Evolutionary conservation across 2,888 invertebrate species (phyloP).

Genomic region (Pogonocherus hispidulus): DNA sequence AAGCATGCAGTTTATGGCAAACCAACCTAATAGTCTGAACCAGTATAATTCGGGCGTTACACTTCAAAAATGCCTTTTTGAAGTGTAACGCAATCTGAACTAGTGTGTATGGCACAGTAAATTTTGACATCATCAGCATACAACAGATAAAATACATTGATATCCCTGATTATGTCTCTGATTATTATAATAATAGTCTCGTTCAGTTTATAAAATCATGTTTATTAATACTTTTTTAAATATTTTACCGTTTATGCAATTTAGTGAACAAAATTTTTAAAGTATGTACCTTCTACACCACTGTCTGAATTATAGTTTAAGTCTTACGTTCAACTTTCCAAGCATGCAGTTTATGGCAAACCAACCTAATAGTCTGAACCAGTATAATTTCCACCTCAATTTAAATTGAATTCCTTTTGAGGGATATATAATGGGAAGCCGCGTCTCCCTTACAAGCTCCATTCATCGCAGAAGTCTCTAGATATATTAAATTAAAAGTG

Average conservation of each 20-base stretch:
- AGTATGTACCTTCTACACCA: background rate
- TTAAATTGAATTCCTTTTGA: constrained; percentile 9
- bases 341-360: background rate
- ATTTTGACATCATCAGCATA: no score
- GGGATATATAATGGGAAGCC: constrained; percentile 11
- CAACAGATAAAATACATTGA: no score
- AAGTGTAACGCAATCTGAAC: no score
- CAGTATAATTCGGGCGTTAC: no score
- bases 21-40: background rate
- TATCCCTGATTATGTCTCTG: no score
- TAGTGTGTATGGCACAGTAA: no score
- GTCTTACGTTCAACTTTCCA: background rate
- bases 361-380: background rate
- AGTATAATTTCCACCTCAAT: constrained; percentile 8
- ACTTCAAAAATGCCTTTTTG: no score
- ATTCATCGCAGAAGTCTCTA: background rate
- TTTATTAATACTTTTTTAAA: no score
- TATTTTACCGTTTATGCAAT: no score
- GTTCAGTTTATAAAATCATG: no score
- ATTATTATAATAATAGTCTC: no score
- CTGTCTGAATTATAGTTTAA: background rate
- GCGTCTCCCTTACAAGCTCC: background rate
- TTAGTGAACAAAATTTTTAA: no score
- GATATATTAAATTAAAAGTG: constrained; percentile 12
- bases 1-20: background rate